Evolutionary conservation across 2,888 invertebrate species (phyloP).

Genomic region (Chelonus formosanus): DNA sequence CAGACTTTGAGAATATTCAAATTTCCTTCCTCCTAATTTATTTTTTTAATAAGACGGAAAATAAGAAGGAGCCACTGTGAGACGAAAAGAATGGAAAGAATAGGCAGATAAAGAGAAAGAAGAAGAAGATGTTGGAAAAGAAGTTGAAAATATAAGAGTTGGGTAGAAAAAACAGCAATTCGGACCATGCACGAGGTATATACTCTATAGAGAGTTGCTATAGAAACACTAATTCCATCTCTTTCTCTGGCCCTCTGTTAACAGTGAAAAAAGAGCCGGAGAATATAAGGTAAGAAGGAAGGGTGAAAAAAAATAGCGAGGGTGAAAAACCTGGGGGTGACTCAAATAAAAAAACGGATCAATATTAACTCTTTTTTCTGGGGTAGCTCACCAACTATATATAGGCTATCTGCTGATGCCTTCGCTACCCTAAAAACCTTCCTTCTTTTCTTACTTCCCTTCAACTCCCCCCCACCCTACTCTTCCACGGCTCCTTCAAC

Average conservation of each 20-base stretch:
- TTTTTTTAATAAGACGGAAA: too few species aligned
- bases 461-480: too few species aligned
- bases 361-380: conserved; percentile 75
- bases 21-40: too few species aligned
- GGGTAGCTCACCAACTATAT: conserved; percentile 41
- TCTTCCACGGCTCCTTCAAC: too few species aligned
- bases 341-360: conserved; percentile 74
- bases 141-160: too few species aligned
- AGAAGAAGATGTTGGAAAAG: neutral
- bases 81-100: neutral
- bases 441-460: conserved; percentile 3
- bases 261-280: conserved; percentile 16
- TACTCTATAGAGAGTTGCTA: conserved; percentile 67
- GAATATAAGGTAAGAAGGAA: conserved; percentile 37
- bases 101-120: neutral
- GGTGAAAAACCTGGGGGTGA: conserved; percentile 73
- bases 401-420: conserved; percentile 31
- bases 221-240: conserved; percentile 72
- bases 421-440: conserved; percentile 32
- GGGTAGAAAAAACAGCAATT: neutral
- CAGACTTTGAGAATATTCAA: too few species aligned
- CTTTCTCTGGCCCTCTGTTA: conserved; percentile 39
- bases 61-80: neutral
- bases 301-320: conserved; percentile 67
- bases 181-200: conserved; percentile 26